Base-by-base conservation (phyloP, 1,140 invertebrate species). In the Dufourea novaeangliae region DNA sequence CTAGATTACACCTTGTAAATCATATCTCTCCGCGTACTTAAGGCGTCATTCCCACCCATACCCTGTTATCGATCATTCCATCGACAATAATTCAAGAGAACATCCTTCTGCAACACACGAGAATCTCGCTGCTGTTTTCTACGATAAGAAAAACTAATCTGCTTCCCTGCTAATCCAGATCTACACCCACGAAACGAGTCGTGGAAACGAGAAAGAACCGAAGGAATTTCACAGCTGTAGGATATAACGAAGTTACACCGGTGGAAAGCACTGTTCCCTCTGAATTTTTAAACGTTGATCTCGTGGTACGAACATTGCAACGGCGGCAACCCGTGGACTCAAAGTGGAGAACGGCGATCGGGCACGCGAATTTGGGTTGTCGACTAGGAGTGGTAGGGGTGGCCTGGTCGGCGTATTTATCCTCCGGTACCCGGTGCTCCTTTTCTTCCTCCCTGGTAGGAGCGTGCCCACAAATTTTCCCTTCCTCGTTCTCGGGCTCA, bases 341-440 rank as follows among this genome's bases (percentile, higher is more conserved):
- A 22, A 52, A 52, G 50, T 25, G 32, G 73, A 67, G 54, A 67
- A 67, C 37, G 77, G 61, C 71, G 66, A 54, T 46, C 39, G 61
- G 61, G 62, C 32, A 62, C 54, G 57, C 57, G 70, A 27, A 57
- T 54, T n/a, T 52, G 77, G 39, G 29, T 83, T 81, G 75, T 82
- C 77, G 70, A 8, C 20, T n/a, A n/a, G 46, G 46, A 44, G 54
- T 1, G 75, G 79, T 74, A 52, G 79, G 78, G 81, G 85, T n/a
- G n/a, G n/a, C n/a, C n/a, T n/a, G 86, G 75, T 82, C 80, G 62
- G 27, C 73, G 85, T 78, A 87, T 86, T 88, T 88, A 83, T 86
- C 69, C 84, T 81, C 64, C 54, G n/a, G 54, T 70, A 69, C 68
- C 25, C 32, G n/a, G n/a, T n/a, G 64, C 64, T 68, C 64, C 72